Percentiles rank a stretch among this genome's conserved stretches.
These are phyloP conservation scores for Agrochola lychnidis DNA, from an alignment of 2,888 invertebrate genomes.

Conservation along the genomic window DNA sequence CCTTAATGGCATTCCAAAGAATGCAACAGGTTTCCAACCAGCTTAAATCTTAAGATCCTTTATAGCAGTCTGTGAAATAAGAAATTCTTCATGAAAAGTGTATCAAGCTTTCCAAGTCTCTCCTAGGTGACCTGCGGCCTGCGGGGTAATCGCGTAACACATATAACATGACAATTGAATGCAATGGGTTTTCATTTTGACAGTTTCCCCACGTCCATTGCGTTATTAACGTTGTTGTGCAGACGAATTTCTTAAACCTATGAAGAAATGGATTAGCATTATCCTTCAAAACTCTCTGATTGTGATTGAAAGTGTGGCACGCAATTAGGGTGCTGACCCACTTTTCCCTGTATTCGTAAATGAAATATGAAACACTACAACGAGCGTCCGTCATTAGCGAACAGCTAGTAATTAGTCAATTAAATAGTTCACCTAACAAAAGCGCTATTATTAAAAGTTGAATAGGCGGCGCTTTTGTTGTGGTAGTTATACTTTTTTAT, in stretches of 20 bases:
- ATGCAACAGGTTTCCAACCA: conserved; percentile 7
- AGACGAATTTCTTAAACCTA: too few species aligned
- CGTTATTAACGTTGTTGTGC: too few species aligned
- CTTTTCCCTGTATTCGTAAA: conserved; percentile 17
- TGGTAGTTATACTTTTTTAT: not conserved
- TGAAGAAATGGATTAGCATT: too few species aligned
- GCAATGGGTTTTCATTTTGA: too few species aligned
- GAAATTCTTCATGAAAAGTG: not conserved
- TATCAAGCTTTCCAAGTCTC: not conserved
- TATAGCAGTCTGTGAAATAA: not conserved
- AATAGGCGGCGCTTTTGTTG: conserved; percentile 24
- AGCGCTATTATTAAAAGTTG: conserved; percentile 31
- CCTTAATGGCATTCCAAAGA: not conserved
- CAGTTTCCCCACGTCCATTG: too few species aligned
- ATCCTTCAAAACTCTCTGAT: too few species aligned
- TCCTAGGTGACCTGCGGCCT: not conserved
- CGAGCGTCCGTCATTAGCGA: conserved; percentile 20
- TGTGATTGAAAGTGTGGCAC: too few species aligned
- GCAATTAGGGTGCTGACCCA: conserved; percentile 13
- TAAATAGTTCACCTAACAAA: conserved; percentile 47
- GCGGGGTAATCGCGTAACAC: too few species aligned
- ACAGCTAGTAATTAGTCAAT: conserved; percentile 17
- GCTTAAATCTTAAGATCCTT: not conserved
- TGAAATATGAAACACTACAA: conserved; percentile 38
- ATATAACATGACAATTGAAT: too few species aligned